phyloP scores from a whole-genome alignment of 2,888 invertebrate species.

The Poecilus cupreus region DNA sequence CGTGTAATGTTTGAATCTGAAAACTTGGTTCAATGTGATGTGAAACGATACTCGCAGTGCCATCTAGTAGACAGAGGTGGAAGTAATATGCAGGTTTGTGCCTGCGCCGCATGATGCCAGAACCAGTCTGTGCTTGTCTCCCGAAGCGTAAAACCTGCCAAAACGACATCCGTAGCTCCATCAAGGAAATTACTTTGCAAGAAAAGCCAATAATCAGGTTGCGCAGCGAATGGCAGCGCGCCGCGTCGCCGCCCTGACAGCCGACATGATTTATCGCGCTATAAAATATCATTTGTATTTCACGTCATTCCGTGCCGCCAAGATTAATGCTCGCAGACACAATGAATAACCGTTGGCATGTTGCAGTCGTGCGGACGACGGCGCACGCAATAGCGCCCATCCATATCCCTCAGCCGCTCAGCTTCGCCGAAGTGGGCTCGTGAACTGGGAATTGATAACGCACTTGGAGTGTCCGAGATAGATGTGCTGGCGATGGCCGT shows the following conservation, averaged over 20 bases:
- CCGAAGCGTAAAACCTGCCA: conserved; percentile 16
- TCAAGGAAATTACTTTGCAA: conserved; percentile 60
- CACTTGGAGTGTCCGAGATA: neutral
- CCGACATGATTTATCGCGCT: conserved; percentile 70
- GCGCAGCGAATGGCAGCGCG: conserved; percentile 57
- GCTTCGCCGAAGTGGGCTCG: neutral
- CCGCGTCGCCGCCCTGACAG: conserved; percentile 61
- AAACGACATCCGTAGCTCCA: conserved; percentile 26
- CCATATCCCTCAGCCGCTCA: conserved; percentile 28
- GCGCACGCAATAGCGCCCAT: conserved; percentile 32
- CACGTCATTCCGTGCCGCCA: conserved; percentile 68
- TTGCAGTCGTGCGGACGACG: conserved; percentile 27
- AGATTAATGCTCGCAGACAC: conserved; percentile 58
- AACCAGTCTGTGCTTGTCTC: neutral
- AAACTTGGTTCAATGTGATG: too few species aligned
- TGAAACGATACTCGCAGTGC: neutral
- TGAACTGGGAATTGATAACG: conserved; percentile 13
- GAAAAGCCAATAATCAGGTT: conserved; percentile 60
- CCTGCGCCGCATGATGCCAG: conserved; percentile 3
- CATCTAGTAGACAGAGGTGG: neutral
- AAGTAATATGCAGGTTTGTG: neutral
- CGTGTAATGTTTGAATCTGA: too few species aligned
- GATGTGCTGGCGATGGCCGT: neutral
- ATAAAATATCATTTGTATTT: conserved; percentile 73
- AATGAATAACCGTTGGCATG: conserved; percentile 55